Evolutionary conservation across 2,888 invertebrate species (phyloP).

Genomic region (Meandrusa payeni): DNA sequence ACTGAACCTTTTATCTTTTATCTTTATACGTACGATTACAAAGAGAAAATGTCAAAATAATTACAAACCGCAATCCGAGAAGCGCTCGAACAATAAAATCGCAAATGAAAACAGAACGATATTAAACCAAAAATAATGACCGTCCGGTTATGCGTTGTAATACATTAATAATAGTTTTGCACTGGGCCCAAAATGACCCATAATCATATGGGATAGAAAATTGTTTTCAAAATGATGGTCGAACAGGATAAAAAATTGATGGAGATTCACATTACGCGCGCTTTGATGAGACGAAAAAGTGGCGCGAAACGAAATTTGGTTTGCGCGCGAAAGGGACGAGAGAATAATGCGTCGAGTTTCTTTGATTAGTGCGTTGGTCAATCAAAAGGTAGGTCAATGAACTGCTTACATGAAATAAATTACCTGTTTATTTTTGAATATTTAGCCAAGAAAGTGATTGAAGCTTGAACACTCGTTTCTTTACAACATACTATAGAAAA

Average conservation of each 20-base stretch:
- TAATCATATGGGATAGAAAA: conserved; percentile 78
- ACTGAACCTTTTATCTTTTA: too few relatives aligned
- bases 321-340: conserved; percentile 39
- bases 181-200: conserved; percentile 65
- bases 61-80: conserved; percentile 33
- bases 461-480: too few relatives aligned
- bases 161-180: conserved; percentile 75
- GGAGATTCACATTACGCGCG: conserved; percentile 55
- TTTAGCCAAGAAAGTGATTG: too few relatives aligned
- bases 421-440: too few relatives aligned
- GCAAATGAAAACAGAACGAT: conserved; percentile 34
- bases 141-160: conserved; percentile 49
- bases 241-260: conserved; percentile 64
- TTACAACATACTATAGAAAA: too few relatives aligned
- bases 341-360: conserved; percentile 52
- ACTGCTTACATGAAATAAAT: conserved; percentile 26
- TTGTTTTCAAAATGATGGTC: conserved; percentile 69
- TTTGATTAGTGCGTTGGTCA: conserved; percentile 54
- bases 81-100: conserved; percentile 34
- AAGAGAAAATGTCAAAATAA: conserved; percentile 35
- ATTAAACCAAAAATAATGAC: conserved; percentile 52
- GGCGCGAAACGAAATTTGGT: conserved; percentile 53
- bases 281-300: conserved; percentile 68
- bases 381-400: conserved; percentile 27
- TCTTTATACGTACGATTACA: too few relatives aligned